Conservation (phyloP, 2,113 vertebrate species). For the Thryonomys swinderianus region DNA sequence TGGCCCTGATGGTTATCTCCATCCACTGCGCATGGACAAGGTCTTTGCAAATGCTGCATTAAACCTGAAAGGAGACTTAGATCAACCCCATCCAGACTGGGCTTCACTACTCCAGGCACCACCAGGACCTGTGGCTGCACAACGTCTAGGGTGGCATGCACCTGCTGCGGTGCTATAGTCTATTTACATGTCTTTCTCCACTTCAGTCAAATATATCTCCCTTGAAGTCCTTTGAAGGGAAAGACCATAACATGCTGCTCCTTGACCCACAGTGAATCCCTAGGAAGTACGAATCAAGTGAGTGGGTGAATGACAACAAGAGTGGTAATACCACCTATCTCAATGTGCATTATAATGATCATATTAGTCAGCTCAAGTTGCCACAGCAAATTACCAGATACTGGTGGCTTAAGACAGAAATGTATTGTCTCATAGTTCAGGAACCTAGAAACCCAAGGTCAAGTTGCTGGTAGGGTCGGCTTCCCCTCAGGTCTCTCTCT, state of each 20-base stretch:
- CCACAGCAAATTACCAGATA: background rate
- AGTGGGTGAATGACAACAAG: background rate
- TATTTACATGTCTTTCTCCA: background rate
- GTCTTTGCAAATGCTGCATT: background rate
- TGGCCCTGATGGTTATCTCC: background rate
- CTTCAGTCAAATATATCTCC: background rate
- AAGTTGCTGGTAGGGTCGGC: background rate
- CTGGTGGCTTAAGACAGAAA: background rate
- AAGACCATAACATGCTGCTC: background rate
- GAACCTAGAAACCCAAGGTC: background rate
- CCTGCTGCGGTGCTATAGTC: too few relatives aligned
- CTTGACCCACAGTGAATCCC: background rate
- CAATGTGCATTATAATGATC: background rate
- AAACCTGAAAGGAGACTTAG: background rate
- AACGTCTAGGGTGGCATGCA: rapidly evolving
- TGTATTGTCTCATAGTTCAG: background rate
- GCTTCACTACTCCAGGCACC: background rate
- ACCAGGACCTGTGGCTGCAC: background rate
- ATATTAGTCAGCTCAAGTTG: background rate
- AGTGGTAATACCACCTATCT: background rate
- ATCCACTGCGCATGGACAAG: background rate
- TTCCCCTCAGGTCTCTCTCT: background rate
- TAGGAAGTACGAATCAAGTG: background rate
- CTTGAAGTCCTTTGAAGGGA: background rate
- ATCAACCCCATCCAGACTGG: too few relatives aligned